phyloP scores from a whole-genome alignment of 2,888 invertebrate genomes.

The Druceiella hillmani region DNA sequence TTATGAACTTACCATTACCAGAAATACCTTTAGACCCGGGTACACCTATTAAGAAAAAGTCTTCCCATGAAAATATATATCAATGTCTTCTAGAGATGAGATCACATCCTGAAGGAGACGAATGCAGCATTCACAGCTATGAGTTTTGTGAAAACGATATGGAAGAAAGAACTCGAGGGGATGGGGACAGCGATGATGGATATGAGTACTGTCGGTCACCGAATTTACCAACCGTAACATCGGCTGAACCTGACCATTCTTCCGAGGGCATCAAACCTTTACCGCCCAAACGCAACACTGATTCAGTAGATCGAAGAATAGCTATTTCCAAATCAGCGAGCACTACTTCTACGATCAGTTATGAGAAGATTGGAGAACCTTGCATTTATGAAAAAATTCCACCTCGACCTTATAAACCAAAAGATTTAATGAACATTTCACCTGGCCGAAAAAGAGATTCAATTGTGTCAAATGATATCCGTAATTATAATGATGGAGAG shows the following conservation, averaged over 20 bases:
- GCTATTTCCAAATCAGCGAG: conserved; percentile 43
- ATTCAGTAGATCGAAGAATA: conserved; percentile 32
- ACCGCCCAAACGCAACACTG: conserved; percentile 28
- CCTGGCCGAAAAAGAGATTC: conserved; percentile 41
- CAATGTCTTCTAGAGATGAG: conserved; percentile 45
- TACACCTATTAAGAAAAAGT: conserved; percentile 22
- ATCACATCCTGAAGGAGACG: conserved; percentile 47
- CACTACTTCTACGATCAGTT: conserved; percentile 42
- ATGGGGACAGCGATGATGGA: conserved; percentile 47
- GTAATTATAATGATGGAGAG: conserved; percentile 46
- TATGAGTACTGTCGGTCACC: conserved; percentile 49
- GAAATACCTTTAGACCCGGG: conserved; percentile 38
- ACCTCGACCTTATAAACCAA: conserved; percentile 33
- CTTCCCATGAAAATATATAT: conserved; percentile 39
- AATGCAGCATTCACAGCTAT: conserved; percentile 49
- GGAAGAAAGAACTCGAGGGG: conserved; percentile 43
- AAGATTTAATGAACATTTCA: conserved; percentile 32
- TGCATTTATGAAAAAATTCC: conserved; percentile 48
- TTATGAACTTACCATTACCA: conserved; percentile 47
- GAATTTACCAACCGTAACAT: not conserved
- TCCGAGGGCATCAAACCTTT: conserved; percentile 49
- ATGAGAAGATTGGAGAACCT: conserved; percentile 47
- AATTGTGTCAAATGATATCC: conserved; percentile 38
- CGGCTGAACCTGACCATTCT: conserved; percentile 43
- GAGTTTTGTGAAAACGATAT: conserved; percentile 44